Conservation (phyloP, 2,888 invertebrate genomes). For the Arrhopalites spinosus region DNA sequence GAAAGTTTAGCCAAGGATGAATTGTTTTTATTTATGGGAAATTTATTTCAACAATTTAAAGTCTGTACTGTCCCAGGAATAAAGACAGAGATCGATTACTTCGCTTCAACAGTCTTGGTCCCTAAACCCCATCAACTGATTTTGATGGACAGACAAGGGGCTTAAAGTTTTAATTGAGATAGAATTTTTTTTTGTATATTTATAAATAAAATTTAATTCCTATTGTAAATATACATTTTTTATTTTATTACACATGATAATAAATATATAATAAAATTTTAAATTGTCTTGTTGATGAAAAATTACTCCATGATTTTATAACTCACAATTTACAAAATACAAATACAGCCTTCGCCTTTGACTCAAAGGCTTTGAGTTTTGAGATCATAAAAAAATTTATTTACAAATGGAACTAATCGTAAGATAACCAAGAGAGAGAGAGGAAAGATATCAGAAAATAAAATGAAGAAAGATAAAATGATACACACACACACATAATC, state of each 20-base stretch:
- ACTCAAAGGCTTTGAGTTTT: too few relatives aligned
- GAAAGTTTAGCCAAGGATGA: constrained; percentile 28
- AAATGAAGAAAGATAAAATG: not conserved
- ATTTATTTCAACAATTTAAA: constrained; percentile 31
- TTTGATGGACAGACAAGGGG: constrained; percentile 38
- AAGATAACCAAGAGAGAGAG: not conserved
- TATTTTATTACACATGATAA: too few relatives aligned
- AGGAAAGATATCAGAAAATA: not conserved
- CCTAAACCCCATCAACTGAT: constrained; percentile 48
- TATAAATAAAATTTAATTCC: too few relatives aligned
- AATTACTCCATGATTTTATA: too few relatives aligned
- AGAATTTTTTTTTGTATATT: too few relatives aligned
- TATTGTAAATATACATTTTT: too few relatives aligned
- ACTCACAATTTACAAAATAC: too few relatives aligned
- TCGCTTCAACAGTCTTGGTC: constrained; percentile 38
- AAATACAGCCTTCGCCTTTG: too few relatives aligned
- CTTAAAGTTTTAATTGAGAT: not conserved
- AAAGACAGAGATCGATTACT: constrained; percentile 23
- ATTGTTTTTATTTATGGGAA: constrained; percentile 28
- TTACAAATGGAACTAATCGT: not conserved
- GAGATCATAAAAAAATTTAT: too few relatives aligned
- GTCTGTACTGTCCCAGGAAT: constrained; percentile 25
- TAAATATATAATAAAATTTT: too few relatives aligned
- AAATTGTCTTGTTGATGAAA: too few relatives aligned
- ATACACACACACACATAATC: not conserved